Base-by-base conservation (phyloP, 2,797 vertebrate genomes). In the Kryptopterus vitreolus region DNA sequence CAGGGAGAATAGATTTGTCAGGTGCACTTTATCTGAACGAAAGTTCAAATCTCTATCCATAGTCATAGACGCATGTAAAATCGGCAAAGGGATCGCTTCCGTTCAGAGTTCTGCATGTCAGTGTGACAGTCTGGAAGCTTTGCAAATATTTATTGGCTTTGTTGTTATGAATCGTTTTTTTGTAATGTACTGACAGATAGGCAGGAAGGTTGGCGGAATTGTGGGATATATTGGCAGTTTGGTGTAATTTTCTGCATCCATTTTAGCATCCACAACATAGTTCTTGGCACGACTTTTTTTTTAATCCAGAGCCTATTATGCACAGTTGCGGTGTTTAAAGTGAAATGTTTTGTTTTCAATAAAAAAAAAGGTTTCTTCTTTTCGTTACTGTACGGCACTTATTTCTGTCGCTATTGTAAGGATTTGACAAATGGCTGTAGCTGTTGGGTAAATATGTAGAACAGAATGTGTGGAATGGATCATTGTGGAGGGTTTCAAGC, bases 401-500 rank as follows among this genome's bases (percentile, higher is more conserved):
- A 38, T 1, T 66, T 26, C 12, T 26, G 22, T 22, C 16, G 1
- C 1, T 46, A 6, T 38, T 9, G 16, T 66, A 43, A 66, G 22
- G 35, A 15, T 48, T 70, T 62, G 24, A 26, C 13, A 26, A 24
- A 15, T 43, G 4, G n/a, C 33, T 66, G 12, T 18, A 7, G 16
- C 26, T 52, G 1, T 29, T 31, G 18, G 26, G 31, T 66, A 59
- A 61, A 16, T 38, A 22, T 78, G 61, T 78, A 53, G 35, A 13
- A 43, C 38, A 43, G 38, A 1, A 10, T 57, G 7, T 71, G 58
- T 73, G 20, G 38, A 31, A 53, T 61, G 62, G 18, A 53, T 74
- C 2, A 31, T 66, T 77, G 35, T 65, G 11, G 68, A 52, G 26
- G 66, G 55, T 52, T 73, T 76, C 52, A 33, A 50, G 57, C 2